Conservation (phyloP, 2,113 vertebrate genomes). For the Lepus timidus region DNA sequence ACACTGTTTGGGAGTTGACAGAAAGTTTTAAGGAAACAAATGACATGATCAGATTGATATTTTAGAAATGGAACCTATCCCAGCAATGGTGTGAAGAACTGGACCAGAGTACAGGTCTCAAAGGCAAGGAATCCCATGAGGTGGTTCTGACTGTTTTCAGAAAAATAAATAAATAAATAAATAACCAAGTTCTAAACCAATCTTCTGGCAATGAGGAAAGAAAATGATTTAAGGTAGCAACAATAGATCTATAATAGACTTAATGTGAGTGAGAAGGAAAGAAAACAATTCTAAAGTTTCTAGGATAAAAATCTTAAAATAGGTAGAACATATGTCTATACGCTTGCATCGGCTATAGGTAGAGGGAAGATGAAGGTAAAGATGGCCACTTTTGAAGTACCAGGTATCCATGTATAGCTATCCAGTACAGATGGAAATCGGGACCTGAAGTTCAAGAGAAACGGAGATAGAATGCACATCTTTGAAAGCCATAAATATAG, state of each 20-base stretch:
- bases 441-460: constrained; percentile 21
- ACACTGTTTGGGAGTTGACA: neutral
- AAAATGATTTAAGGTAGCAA: constrained; percentile 19
- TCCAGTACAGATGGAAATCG: constrained; percentile 36
- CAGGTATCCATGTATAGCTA: neutral
- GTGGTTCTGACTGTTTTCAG: neutral
- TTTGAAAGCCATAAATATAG: constrained; percentile 41
- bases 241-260: neutral
- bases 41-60: neutral
- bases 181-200: neutral
- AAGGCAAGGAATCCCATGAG: neutral
- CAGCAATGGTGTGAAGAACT: neutral
- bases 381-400: neutral
- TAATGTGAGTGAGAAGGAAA: neutral
- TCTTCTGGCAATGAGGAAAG: neutral
- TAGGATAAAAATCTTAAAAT: constrained; percentile 22
- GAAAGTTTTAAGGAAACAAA: neutral
- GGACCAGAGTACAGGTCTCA: neutral
- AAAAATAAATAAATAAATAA: neutral
- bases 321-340: neutral
- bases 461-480: neutral
- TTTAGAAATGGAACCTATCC: neutral
- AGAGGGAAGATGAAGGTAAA: neutral
- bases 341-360: neutral
- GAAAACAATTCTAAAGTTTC: neutral